Evolutionary conservation across 2,888 invertebrate species (phyloP), one percentile per base, ranked within the genome.

Genomic region (Catonia carolina): DNA sequence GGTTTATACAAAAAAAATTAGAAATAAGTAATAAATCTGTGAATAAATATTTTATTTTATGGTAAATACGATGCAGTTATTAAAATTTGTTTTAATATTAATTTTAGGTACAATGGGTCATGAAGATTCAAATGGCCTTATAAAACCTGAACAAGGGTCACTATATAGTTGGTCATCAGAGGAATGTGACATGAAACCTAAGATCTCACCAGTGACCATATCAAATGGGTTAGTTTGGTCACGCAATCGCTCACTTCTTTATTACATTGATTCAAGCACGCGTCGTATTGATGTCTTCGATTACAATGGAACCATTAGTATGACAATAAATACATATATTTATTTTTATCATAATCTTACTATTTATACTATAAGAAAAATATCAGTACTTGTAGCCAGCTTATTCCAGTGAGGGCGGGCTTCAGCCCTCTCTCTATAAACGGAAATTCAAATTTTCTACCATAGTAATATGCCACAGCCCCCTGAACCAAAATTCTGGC

Each of bases 191-290:
- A 60, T 67, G 3, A 61, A 65, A 1, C 66, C 61, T 41, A 66
- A 69, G 20, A 10, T 72, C 4, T 59, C 70, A 2, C 73, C 74
- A 5, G 82, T 85, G 17, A 77, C 79, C 10, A 77, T 87, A n/a
- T 88, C 89, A 42, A 91, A 90, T 67, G 90, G 90, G 1, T 71
- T 90, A 5, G 82, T 83, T 1, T 91, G 89, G 89, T 84, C 81
- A 15, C 68, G 73, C 0, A 83, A 85, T 65, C 81, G 82, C 66
- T 77, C 79, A 60, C 80, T 78, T 64, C 81, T 90, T 77, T 90
- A 84, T 71, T 90, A 85, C 71, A 86, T 88, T 33, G 90, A 91
- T 71, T 81, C 86, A 0, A 77, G 80, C 0, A 83, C 84, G 0
- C 70, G 75, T 31, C 78, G 81, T 63, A 75, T 90, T 2, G 82